Base-by-base conservation (phyloP, 2,113 vertebrate genomes). In the Aegithalos caudatus region DNA sequence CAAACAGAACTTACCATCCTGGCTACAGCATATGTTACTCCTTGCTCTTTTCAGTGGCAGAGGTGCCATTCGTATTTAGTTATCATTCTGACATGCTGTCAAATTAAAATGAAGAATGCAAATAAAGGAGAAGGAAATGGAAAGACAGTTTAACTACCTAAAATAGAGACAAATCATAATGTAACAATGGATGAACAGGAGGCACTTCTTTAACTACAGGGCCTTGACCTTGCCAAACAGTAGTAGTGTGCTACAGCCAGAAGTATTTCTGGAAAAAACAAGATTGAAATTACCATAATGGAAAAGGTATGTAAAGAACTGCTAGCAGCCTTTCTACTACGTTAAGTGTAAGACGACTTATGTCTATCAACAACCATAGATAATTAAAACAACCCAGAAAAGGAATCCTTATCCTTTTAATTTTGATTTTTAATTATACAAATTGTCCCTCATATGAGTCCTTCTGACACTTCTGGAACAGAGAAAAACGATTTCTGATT, bases 91-190 rank as follows among this genome's bases (percentile, higher is more conserved):
- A 86, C 48, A 69, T 12, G 17, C 67, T 79, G 81, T 85, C 89
- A 94, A 81, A 74, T 76, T 91, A 92, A 89, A 83, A 54, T 27
- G 14, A 94, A 81, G 65, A 92, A 92, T 21, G 40, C 38, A 91
- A 94, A 89, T 53, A 89, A 67, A 84, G 45, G 28, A 56, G 35
- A 71, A 54, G 65, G n/a, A 91, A 89, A 83, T 18, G 27, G 56
- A 90, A 92, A 83, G 78, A 67, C 65, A 67, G 51, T 85, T 81
- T 65, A 95, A 78, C 44, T 53, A 81, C n/a, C 51, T 45, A 92
- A 93, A 95, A 81, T 17, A 40, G 28, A 76, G 69, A 50, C 47
- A 80, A 88, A 93, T 40, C 33, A 62, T 67, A 93, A 93, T 6
- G 25, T 28, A 79, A 83, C 19, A 83, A 71, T 14, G 31, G 79